Evolutionary conservation across 2,888 invertebrate species (phyloP), one percentile per base, ranked within the genome.

Genomic region (Tetrapedia diversipes): DNA sequence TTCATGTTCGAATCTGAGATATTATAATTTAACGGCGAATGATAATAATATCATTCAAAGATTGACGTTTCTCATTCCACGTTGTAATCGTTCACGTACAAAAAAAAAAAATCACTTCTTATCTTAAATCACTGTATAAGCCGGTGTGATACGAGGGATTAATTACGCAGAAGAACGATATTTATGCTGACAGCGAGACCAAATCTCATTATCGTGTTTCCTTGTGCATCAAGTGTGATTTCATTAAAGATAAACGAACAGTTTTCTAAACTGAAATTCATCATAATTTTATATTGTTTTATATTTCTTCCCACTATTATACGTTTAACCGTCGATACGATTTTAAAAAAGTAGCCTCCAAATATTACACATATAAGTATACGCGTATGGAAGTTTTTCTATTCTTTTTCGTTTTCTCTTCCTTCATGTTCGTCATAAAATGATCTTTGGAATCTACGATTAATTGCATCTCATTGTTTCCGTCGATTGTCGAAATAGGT

Each of bases 221-320:
- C n/a, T 49, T 63, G 22, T 8, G 39, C 10, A 53, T 64, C 51
- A 54, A 24, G 10, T 4, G 10, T 14, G 22, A 51, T 51, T 64
- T 27, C 24, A 7, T 14, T 24, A 14, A 10, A n/a, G 39, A 53
- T 49, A 51, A 63, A 14, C n/a, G 4, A 24, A 27, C 8, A n/a
- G 14, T 19, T 24, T 27, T 32, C 24, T 4, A n/a, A 16, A 1
- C 7, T n/a, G n/a, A 34, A 24, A 24, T 37, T 24, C 10, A 22
- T 24, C 0, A 34, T n/a, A 49, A 14, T 27, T n/a, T 29, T 6
- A n/a, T 11, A n/a, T 29, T n/a, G 7, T 7, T 29, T 2, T 24
- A 1, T 7, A 51, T 51, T 11, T 37, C 10, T 37, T 37, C 6
- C 6, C 2, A 32, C 32, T 32, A 2, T 2, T 32, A 32, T 6